These are phyloP conservation scores for Lynx canadensis DNA, from an alignment of 2,113 vertebrate species.

Conservation along the genomic window DNA sequence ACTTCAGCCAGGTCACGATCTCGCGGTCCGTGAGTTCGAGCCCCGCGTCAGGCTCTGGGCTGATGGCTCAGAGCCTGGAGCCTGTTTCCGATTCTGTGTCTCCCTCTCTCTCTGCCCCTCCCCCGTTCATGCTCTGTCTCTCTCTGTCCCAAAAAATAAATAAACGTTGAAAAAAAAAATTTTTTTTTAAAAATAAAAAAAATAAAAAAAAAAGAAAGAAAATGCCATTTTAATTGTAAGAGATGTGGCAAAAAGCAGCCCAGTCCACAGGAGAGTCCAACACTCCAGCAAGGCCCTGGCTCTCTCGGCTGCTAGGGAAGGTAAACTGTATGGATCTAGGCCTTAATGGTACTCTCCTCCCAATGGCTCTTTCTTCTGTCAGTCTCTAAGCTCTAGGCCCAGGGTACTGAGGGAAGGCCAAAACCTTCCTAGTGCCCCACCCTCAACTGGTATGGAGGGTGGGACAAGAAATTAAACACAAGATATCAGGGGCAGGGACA, in stretches of 20 bases:
- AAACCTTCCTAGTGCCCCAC: conserved; percentile 40
- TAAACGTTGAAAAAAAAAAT: no score
- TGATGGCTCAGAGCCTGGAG: no score
- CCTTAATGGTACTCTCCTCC: background rate
- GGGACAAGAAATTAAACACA: conserved; percentile 64
- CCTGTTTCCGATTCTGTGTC: no score
- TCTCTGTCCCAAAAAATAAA: no score
- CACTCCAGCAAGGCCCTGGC: background rate
- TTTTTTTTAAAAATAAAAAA: no score
- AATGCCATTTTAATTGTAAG: background rate
- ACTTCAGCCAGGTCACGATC: no score
- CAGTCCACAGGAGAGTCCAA: background rate
- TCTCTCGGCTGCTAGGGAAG: background rate
- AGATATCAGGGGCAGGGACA: conserved; percentile 40
- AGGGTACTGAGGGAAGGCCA: background rate
- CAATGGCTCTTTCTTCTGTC: background rate
- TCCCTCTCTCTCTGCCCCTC: no score
- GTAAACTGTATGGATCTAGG: background rate
- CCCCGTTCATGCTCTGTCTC: no score
- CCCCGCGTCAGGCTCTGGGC: no score
- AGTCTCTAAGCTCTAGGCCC: background rate
- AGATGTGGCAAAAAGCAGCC: background rate
- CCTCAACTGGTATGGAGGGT: conserved; percentile 59
- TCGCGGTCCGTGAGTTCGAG: no score
- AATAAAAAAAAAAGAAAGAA: background rate